Conservation (phyloP, 2,113 vertebrate species). For the Prinia subflava region DNA sequence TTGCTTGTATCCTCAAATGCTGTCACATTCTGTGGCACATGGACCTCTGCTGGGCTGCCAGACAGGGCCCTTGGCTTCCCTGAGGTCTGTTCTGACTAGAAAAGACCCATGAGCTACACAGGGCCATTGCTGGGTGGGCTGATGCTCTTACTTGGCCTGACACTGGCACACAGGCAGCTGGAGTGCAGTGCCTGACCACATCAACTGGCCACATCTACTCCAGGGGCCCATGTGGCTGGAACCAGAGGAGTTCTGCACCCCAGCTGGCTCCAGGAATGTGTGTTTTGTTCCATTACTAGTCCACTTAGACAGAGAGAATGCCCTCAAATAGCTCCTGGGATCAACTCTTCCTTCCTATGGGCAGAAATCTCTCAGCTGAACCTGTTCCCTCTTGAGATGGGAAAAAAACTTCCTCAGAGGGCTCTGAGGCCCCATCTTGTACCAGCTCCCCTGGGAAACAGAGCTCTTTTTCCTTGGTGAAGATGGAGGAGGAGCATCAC, state of each 20-base stretch:
- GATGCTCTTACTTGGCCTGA: background rate
- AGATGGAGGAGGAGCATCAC: fast-evolving
- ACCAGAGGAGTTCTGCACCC: background rate
- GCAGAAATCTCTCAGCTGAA: background rate
- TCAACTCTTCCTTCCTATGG: background rate
- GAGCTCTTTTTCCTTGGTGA: background rate
- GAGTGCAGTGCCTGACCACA: background rate
- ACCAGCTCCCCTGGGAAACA: fast-evolving
- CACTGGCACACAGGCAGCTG: fast-evolving
- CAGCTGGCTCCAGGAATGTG: fast-evolving
- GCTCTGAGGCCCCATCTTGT: background rate
- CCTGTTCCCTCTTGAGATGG: background rate
- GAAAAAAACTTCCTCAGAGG: background rate
- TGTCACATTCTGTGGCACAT: background rate
- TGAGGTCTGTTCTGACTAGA: background rate
- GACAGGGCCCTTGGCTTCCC: background rate
- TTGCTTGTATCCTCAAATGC: background rate
- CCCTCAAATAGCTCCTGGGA: background rate
- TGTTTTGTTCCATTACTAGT: background rate
- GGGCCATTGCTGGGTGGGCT: background rate
- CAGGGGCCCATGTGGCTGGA: background rate
- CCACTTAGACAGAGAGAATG: background rate
- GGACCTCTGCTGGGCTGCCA: background rate
- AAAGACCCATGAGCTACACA: background rate
- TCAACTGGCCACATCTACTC: too few relatives aligned